phyloP scores from a whole-genome alignment of 2,888 invertebrate species.

The Hermaeophaga mercurialis region DNA sequence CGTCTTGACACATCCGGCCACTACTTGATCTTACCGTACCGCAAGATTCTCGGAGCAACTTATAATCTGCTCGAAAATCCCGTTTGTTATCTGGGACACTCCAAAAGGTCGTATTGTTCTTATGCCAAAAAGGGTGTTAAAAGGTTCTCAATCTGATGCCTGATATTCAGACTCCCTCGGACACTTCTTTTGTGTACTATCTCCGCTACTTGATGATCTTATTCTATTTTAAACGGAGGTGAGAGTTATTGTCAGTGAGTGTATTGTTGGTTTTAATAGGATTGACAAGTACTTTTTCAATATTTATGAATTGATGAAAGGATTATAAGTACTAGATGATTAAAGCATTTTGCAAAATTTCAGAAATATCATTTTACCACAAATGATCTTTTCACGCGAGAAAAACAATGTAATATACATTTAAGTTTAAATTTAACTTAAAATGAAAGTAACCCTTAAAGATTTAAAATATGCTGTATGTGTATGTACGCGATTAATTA shows the following conservation, averaged over 20 bases:
- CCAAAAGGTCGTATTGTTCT: conserved; percentile 42
- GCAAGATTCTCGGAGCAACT: conserved; percentile 38
- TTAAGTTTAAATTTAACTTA: too few species aligned
- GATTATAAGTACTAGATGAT: too few species aligned
- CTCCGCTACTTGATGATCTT: conserved; percentile 4
- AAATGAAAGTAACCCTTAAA: too few species aligned
- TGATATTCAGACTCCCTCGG: conserved; percentile 38
- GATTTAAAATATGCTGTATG: too few species aligned
- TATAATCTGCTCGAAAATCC: conserved; percentile 45
- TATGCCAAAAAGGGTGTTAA: conserved; percentile 43
- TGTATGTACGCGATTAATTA: too few species aligned
- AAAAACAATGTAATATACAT: too few species aligned
- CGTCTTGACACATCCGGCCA: conserved; percentile 42
- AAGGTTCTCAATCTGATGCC: conserved; percentile 39
- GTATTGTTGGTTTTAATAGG: conserved; percentile 10
- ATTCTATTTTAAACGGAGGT: neutral
- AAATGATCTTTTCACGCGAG: too few species aligned
- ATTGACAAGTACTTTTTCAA: conserved; percentile 7
- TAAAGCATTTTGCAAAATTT: too few species aligned
- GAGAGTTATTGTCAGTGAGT: neutral
- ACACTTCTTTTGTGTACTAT: conserved; percentile 19
- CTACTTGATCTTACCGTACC: conserved; percentile 45
- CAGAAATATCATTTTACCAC: too few species aligned
- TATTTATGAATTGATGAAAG: neutral
- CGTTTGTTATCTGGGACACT: conserved; percentile 43